These are phyloP conservation scores for Heteropelma amictum DNA, from an alignment of 2,888 invertebrate species.

Conservation along the genomic window DNA sequence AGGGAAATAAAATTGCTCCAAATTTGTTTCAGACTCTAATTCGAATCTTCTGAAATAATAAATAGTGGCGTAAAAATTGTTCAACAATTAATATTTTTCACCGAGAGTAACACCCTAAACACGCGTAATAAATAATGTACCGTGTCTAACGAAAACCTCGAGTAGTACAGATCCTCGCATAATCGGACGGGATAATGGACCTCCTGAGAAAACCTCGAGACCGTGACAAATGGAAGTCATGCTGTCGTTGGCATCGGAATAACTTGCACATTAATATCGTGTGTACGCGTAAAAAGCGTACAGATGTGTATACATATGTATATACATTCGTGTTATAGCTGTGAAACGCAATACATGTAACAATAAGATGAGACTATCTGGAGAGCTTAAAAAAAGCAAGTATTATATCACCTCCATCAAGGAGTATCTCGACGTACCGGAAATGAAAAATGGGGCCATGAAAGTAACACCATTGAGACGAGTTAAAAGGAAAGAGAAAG, in stretches of 20 bases:
- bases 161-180: neutral
- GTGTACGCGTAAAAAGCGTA: neutral
- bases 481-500: slow-evolving; percentile 10
- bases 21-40: too few species aligned
- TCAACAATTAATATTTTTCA: too few species aligned
- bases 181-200: slow-evolving; percentile 3
- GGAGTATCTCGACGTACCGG: slow-evolving; percentile 5
- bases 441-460: slow-evolving; percentile 16
- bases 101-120: too few species aligned
- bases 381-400: slow-evolving; percentile 7
- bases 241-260: slow-evolving; percentile 22
- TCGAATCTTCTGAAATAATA: too few species aligned
- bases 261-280: slow-evolving; percentile 34
- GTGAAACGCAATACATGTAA: neutral
- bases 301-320: too few species aligned
- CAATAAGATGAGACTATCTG: slow-evolving; percentile 3
- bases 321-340: neutral
- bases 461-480: slow-evolving; percentile 29
- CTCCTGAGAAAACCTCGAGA: slow-evolving; percentile 1
- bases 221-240: slow-evolving; percentile 41
- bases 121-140: too few species aligned
- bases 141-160: too few species aligned
- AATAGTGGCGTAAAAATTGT: too few species aligned
- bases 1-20: too few species aligned
- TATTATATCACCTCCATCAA: slow-evolving; percentile 3